phyloP scores from a whole-genome alignment of 1,140 invertebrate genomes.

The Helicorthomorpha holstii region DNA sequence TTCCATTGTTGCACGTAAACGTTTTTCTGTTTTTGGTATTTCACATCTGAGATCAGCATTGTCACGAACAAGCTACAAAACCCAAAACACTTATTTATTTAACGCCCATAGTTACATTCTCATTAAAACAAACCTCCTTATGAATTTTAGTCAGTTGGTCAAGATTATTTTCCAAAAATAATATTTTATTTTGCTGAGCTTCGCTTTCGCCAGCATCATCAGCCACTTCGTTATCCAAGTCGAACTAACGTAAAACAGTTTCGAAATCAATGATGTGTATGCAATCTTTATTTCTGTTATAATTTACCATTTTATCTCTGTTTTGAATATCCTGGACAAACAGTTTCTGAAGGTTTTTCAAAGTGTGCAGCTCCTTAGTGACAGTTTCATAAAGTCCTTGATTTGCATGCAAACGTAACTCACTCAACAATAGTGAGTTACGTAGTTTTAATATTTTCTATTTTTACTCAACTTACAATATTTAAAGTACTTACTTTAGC shows the following conservation, averaged over 20 bases:
- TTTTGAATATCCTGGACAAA: conserved; percentile 96
- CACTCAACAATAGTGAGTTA: conserved; percentile 51
- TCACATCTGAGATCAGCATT: conserved; percentile 97
- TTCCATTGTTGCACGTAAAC: conserved; percentile 92
- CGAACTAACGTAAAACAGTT: too few species aligned
- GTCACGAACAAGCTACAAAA: conserved; percentile 62
- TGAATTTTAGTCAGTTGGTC: conserved; percentile 93
- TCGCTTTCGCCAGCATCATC: conserved; percentile 69
- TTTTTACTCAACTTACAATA: conserved; percentile 13
- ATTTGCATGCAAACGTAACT: conserved; percentile 83
- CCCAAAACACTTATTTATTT: not conserved
- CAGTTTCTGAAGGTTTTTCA: conserved; percentile 92
- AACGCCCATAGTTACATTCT: conserved; percentile 38
- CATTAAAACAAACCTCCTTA: conserved; percentile 33
- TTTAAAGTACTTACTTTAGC: conserved; percentile 82
- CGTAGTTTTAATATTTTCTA: conserved; percentile 5
- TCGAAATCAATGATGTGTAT: too few species aligned
- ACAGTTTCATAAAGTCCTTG: conserved; percentile 93
- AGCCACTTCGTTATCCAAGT: too few species aligned
- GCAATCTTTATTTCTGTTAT: too few species aligned
- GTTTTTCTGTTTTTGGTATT: conserved; percentile 94
- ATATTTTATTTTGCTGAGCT: conserved; percentile 98
- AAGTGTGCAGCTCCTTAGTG: conserved; percentile 90
- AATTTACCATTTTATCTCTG: conserved; percentile 34
- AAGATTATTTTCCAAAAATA: conserved; percentile 97